Base-by-base conservation (phyloP, 2,888 invertebrate species). In the Cephus rjabovi region DNA sequence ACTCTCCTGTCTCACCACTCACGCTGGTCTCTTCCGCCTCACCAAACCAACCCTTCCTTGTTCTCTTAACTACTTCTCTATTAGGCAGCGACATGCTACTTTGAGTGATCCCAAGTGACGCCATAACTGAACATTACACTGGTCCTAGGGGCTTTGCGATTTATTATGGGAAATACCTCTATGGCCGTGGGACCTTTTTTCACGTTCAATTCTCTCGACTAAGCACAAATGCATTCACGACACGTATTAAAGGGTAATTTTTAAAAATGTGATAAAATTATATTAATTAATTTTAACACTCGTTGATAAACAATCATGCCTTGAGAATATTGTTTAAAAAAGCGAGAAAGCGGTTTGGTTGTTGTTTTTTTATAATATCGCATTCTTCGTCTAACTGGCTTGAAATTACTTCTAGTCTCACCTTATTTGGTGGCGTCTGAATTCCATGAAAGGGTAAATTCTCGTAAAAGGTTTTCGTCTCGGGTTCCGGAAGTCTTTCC, bases 391-490 rank as follows among this genome's bases (percentile, higher is more conserved):
- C 23, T 23, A 23, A 23, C 23, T 56, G 0, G 56, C 56, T 56
- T 33, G 11, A 11, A 33, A 75, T 34, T 73, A 35, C 12, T 56
- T 30, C 4, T 40, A 34, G 74, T 84, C 90, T 92, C 95, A 98
- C 98, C 96, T 98, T 98, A 93, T 97, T 96, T 89, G 97, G 97
- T 90, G 97, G 97, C 92, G 97, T 96, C 93, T 97, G 97, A 90
- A 98, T 95, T 88, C 97, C 97, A 92, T 98, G 98, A 95, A 98
- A 98, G 90, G 98, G 98, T 90, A 98, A 95, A 93, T 98, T 98
- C 93, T 98, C 98, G 94, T 98, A 98, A 91, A 96, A 95, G 77
- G 93, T 93, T 92, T 96, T 97, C 87, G 96, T 96, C 88, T 95
- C 94, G 92, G 95, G 95, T 92, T 97, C 97, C 93, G 95, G 95